Percentiles rank a stretch among this genome's conserved stretches.
These are phyloP conservation scores for Palythoa grandis DNA, from an alignment of 92 coral and sea anemone species.

Conservation along the genomic window DNA sequence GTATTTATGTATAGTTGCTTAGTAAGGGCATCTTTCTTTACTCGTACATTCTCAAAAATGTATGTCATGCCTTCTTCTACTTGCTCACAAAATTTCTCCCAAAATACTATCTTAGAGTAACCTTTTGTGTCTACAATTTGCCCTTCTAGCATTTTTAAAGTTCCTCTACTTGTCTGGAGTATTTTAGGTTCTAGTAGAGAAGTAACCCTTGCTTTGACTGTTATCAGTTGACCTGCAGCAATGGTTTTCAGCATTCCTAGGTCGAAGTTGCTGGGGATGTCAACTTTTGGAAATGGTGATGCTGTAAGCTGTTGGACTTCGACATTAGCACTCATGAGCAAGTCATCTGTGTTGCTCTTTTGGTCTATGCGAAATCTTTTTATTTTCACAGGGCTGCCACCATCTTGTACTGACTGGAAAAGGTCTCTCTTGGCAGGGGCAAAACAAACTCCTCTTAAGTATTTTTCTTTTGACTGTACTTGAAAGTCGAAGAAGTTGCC, in stretches of 20 bases:
- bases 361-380: conserved; percentile 1
- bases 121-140: conserved; percentile 55
- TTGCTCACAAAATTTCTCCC: conserved; percentile 15
- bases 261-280: conserved; percentile 47
- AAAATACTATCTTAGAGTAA: conserved; percentile 30
- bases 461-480: conserved; percentile 43
- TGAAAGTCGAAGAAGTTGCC: conserved; percentile 55
- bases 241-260: conserved; percentile 41
- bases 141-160: conserved; percentile 34
- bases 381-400: conserved; percentile 3
- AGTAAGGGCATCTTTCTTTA: background rate
- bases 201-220: conserved; percentile 3
- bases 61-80: conserved; percentile 2
- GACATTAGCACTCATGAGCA: conserved; percentile 29
- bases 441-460: conserved; percentile 58
- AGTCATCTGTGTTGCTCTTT: conserved; percentile 15
- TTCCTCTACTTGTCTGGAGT: conserved; percentile 14
- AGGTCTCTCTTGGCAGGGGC: conserved; percentile 54
- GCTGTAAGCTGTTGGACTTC: background rate
- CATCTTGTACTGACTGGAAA: conserved; percentile 20
- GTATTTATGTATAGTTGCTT: conserved; percentile 12
- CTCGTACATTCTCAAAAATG: background rate
- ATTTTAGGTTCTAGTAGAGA: background rate
- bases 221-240: background rate
- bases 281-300: conserved; percentile 34